These are phyloP conservation scores for Spicauda simplicius DNA, from an alignment of 2,888 invertebrate species.

Conservation along the genomic window DNA sequence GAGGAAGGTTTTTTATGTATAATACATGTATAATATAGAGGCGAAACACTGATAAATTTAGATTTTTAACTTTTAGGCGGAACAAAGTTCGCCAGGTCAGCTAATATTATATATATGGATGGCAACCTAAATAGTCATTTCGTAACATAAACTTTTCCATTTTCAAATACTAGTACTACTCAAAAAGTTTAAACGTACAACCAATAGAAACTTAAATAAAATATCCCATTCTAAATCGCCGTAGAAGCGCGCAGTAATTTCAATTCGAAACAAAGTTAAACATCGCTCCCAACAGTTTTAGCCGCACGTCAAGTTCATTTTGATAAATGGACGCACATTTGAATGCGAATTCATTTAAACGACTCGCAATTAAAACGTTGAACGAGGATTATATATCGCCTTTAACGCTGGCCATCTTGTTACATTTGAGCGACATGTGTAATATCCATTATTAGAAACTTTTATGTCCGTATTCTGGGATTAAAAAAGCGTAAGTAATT, in stretches of 20 bases:
- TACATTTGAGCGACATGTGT: slow-evolving; percentile 44
- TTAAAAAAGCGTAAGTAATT: neutral
- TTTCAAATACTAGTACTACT: no score
- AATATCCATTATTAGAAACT: slow-evolving; percentile 56
- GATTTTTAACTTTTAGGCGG: no score
- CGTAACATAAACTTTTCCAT: no score
- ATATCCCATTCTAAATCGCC: neutral
- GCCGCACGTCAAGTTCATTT: slow-evolving; percentile 47
- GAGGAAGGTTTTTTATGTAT: no score
- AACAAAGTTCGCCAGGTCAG: no score
- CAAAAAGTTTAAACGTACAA: no score
- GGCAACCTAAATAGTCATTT: no score
- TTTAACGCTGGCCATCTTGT: slow-evolving; percentile 44
- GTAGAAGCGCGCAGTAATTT: neutral
- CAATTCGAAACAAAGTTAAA: slow-evolving; percentile 12
- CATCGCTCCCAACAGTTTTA: slow-evolving; percentile 25
- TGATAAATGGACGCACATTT: slow-evolving; percentile 64
- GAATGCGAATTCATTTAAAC: slow-evolving; percentile 65
- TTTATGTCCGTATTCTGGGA: slow-evolving; percentile 39
- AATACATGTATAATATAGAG: no score
- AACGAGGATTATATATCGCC: slow-evolving; percentile 58
- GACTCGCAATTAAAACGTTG: slow-evolving; percentile 67
- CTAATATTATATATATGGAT: no score
- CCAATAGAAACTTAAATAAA: no score
- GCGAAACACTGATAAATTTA: no score